A percentile compares a stretch with the other conserved stretches of the same genome.
These are phyloP conservation scores for Vandiemenella viatica DNA, from an alignment of 2,888 invertebrate genomes.

Conservation along the genomic window DNA sequence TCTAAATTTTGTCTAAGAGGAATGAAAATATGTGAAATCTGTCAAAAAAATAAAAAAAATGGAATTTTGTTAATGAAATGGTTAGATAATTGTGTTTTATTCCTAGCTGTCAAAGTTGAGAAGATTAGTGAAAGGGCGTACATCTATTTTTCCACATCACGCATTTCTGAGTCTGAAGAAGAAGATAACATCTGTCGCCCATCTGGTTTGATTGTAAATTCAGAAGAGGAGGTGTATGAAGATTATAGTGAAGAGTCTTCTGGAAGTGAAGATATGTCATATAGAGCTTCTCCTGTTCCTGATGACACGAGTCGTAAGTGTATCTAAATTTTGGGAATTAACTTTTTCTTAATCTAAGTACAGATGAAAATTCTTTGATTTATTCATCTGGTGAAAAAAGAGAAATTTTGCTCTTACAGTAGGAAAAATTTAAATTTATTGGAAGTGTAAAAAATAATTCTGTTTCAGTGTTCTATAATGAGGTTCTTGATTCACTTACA, in stretches of 20 bases:
- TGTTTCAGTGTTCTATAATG: constrained; percentile 66
- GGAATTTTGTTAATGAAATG: background rate
- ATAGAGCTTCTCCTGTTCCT: constrained; percentile 47
- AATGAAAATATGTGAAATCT: too few species aligned
- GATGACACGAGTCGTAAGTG: constrained; percentile 63
- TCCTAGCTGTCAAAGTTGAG: background rate
- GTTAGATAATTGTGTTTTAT: background rate
- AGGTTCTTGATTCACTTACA: constrained; percentile 79
- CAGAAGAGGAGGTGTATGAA: constrained; percentile 16
- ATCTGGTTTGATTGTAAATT: constrained; percentile 7
- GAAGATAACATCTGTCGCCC: constrained; percentile 7
- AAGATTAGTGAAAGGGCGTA: constrained; percentile 7
- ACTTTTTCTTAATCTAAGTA: background rate
- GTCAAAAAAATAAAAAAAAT: too few species aligned
- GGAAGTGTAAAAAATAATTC: too few species aligned
- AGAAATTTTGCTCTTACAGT: too few species aligned
- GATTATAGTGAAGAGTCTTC: constrained; percentile 22
- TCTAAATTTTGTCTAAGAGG: too few species aligned
- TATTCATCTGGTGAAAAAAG: too few species aligned
- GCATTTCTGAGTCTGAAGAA: constrained; percentile 19
- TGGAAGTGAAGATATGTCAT: constrained; percentile 42
- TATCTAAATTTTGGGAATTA: background rate
- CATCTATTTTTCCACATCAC: background rate
- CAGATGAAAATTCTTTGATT: background rate
- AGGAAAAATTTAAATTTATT: too few species aligned